Base-by-base conservation (phyloP, 2,113 vertebrate genomes). In the Saguinus midas region DNA sequence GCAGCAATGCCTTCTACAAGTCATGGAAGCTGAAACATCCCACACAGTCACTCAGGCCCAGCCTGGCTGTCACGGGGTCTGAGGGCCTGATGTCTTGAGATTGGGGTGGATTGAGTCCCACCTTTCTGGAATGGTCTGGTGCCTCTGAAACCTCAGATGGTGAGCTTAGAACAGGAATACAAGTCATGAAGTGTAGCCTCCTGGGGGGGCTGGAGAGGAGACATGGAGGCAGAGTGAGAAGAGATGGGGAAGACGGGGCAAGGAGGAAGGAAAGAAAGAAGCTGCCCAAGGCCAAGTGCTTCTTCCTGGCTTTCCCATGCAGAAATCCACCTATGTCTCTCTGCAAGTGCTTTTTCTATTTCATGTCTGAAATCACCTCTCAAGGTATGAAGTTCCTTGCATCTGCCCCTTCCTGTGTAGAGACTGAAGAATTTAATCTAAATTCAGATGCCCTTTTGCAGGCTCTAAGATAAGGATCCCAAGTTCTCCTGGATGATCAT, bases 201-300 rank as follows among this genome's bases (percentile, higher is more conserved):
- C 18, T 27, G 0, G 20, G 7, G 55, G 50, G 16, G 8, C 50
- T 4, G 10, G 37, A 45, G 8, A 61, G 40, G 20, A 57, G 35
- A 4, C 9, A 3, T 35, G 18, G 8, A 18, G 11, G 64, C 0
- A 16, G 52, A 29, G 6, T 0, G 45, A 58, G 64, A 14, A 35
- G 32, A 14, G 13, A 20, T 10, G 23, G 8, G 32, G 50, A 70
- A 7, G 12, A 32, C 14, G 1, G 20, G 55, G 35, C 20, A 4
- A 40, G 32, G 4, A n/a, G 29, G 43, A 43, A 14, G n/a, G 21
- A 57, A 27, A 45, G 55, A 43, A 35, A 72, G 55, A 27, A 8
- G 29, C 37, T 16, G 7, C 37, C 12, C 7, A 2, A 0, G 6
- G 23, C n/a, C 17, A 50, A 90, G 61, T 0, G 14, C 87, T 45